Evolutionary conservation across 2,888 invertebrate species (phyloP).

Genomic region (Drosophila imparisetae): DNA sequence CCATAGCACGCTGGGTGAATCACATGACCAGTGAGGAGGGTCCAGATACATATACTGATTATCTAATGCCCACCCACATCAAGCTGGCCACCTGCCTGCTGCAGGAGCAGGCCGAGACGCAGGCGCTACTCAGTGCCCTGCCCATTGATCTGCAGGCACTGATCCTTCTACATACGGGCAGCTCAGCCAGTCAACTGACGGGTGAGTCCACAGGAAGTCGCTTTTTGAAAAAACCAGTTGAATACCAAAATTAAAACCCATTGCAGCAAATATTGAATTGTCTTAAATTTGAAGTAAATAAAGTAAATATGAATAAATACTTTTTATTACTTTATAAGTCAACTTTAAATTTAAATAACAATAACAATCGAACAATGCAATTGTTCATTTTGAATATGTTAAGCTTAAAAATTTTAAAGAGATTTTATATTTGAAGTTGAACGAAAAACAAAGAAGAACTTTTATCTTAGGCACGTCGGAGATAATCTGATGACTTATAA

Average conservation of each 20-base stretch:
- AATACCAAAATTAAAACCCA: background rate
- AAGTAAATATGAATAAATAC: background rate
- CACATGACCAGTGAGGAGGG: constrained; percentile 80
- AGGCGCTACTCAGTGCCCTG: constrained; percentile 84
- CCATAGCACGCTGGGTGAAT: constrained; percentile 86
- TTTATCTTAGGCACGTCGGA: background rate
- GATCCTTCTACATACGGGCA: constrained; percentile 86
- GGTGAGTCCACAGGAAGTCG: constrained; percentile 61
- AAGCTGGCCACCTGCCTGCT: constrained; percentile 86
- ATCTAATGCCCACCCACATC: constrained; percentile 84
- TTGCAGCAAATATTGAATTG: too few species aligned
- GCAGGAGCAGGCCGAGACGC: constrained; percentile 85
- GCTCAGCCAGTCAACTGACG: constrained; percentile 81
- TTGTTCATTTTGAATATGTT: background rate
- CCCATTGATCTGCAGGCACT: constrained; percentile 86
- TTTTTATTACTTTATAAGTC: background rate
- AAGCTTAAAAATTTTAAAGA: background rate
- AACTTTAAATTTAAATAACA: background rate
- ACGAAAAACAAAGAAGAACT: too few species aligned
- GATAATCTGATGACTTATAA: background rate
- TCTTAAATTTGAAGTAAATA: too few species aligned
- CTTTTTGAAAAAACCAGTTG: background rate
- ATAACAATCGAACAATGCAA: background rate
- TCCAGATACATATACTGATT: constrained; percentile 79
- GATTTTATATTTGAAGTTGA: background rate